These are phyloP conservation scores for Amorpha juglandis DNA, from an alignment of 2,888 invertebrate genomes.

Conservation along the genomic window DNA sequence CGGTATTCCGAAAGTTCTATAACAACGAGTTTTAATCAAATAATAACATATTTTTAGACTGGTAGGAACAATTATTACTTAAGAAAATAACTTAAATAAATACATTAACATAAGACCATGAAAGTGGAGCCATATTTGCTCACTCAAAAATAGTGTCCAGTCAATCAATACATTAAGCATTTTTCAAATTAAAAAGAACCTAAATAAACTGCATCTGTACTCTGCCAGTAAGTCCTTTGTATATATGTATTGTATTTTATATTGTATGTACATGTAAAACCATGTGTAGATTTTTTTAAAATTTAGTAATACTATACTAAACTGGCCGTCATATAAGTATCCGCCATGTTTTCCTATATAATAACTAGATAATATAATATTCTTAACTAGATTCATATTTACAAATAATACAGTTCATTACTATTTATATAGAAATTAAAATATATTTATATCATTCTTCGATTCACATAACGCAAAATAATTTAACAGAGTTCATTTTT, in stretches of 20 bases:
- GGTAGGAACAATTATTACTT: neutral
- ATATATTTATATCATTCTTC: slow-evolving; percentile 84
- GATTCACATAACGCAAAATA: slow-evolving; percentile 85
- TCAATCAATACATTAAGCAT: neutral
- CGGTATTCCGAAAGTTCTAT: neutral
- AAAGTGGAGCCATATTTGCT: neutral
- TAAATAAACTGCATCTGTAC: slow-evolving; percentile 41
- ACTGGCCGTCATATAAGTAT: slow-evolving; percentile 89
- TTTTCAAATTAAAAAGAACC: neutral
- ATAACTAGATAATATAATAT: slow-evolving; percentile 85
- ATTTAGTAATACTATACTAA: slow-evolving; percentile 88
- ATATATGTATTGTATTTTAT: slow-evolving; percentile 65
- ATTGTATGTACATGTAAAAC: slow-evolving; percentile 82
- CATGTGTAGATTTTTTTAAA: slow-evolving; percentile 82
- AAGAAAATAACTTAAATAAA: neutral
- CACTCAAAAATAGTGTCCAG: neutral
- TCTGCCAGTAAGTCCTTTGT: slow-evolving; percentile 58
- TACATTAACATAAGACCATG: neutral
- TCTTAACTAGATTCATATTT: slow-evolving; percentile 85
- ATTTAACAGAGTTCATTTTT: slow-evolving; percentile 85
- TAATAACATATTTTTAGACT: neutral
- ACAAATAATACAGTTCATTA: slow-evolving; percentile 86
- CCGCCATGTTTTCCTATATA: slow-evolving; percentile 85
- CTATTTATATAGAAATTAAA: slow-evolving; percentile 83
- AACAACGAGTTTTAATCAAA: neutral